Percentiles rank a stretch among this genome's conserved stretches.
These are phyloP conservation scores for Tragelaphus imberbis DNA, from an alignment of 2,113 vertebrate species.

Conservation along the genomic window DNA sequence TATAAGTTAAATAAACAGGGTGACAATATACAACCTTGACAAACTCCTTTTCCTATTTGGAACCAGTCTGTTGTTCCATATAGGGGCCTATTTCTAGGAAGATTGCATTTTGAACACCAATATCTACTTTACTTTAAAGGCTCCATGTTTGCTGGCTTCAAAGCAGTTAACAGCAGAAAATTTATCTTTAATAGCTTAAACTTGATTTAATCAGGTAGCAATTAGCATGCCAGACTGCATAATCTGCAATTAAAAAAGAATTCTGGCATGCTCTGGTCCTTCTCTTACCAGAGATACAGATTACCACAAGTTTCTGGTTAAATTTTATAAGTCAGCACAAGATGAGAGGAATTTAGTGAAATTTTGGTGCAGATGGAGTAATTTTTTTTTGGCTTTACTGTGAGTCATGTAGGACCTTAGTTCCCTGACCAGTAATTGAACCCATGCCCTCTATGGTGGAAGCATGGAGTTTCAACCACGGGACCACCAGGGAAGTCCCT, in stretches of 20 bases:
- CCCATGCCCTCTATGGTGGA: not conserved
- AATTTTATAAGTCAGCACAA: not conserved
- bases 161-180: not conserved
- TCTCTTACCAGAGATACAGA: not conserved
- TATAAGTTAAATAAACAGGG: too few species aligned
- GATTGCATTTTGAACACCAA: not conserved
- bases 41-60: too few species aligned
- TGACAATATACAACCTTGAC: too few species aligned
- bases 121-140: conserved; percentile 1
- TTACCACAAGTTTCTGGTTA: not conserved
- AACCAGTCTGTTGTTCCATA: not conserved
- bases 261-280: not conserved
- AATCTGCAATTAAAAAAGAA: not conserved
- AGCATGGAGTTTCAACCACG: not conserved
- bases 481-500: not conserved
- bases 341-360: not conserved
- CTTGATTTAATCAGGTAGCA: not conserved
- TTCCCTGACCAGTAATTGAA: not conserved
- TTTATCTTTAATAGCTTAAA: not conserved
- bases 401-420: not conserved
- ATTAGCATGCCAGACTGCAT: not conserved
- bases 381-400: not conserved
- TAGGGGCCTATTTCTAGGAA: not conserved
- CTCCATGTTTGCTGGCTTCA: not conserved
- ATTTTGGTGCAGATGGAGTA: not conserved